Conservation (phyloP, 2,113 vertebrate genomes). For the Ellobius talpinus region DNA sequence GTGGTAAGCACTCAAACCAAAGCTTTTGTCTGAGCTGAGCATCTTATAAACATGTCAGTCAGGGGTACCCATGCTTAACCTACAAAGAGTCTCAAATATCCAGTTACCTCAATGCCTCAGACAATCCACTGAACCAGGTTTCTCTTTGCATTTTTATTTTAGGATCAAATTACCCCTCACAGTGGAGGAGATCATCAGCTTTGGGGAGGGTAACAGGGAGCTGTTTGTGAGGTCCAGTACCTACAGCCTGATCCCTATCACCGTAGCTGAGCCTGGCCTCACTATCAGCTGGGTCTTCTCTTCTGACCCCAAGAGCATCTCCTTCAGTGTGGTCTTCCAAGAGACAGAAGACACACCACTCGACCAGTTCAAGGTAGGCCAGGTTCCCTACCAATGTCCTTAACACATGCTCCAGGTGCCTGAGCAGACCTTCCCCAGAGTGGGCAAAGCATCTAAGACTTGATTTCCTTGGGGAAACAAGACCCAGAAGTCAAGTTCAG, state of each 20-base stretch:
- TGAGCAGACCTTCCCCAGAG: not conserved
- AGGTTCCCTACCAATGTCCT: not conserved
- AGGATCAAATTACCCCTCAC: conserved; percentile 90
- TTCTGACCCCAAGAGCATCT: conserved; percentile 96
- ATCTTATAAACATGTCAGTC: not conserved
- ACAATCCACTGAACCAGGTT: not conserved
- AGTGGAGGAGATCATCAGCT: conserved; percentile 91
- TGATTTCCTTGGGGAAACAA: not conserved
- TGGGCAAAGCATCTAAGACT: not conserved
- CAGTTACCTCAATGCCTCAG: not conserved
- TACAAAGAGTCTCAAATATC: not conserved
- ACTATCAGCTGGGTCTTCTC: conserved; percentile 96
- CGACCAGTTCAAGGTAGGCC: conserved; percentile 93
- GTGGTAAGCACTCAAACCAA: not conserved
- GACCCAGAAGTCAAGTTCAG: not conserved
- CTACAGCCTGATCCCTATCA: conserved; percentile 94
- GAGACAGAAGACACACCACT: conserved; percentile 88
- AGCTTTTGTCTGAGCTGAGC: not conserved
- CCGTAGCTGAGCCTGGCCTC: conserved; percentile 87
- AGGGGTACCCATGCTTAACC: not conserved
- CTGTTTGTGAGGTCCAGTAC: conserved; percentile 96
- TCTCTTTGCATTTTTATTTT: not conserved
- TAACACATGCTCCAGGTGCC: not conserved
- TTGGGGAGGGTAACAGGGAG: conserved; percentile 91
- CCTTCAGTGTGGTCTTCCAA: conserved; percentile 94